Percentiles rank a stretch among this genome's conserved stretches.
These are phyloP conservation scores for Heterodera schachtii DNA, from an alignment of 1,140 invertebrate genomes.

Conservation along the genomic window DNA sequence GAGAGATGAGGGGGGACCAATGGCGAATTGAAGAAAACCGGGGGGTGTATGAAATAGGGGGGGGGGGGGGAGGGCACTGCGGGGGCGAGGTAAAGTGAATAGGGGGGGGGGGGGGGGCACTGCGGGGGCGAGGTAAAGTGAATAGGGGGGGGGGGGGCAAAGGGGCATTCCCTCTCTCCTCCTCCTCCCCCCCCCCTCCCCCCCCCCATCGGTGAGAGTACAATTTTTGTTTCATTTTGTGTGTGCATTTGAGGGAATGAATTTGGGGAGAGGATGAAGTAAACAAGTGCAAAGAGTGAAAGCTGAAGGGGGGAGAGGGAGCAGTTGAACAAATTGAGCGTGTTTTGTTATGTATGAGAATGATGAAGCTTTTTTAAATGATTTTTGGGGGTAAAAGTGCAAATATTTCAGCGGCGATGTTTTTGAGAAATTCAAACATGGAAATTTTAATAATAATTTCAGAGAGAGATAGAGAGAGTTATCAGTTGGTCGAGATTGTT, in stretches of 20 bases:
- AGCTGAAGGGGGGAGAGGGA: neutral
- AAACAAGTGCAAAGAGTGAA: conserved; percentile 9
- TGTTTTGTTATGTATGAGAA: neutral
- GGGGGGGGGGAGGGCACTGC: neutral
- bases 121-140: neutral
- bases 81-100: neutral
- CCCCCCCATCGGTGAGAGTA: neutral
- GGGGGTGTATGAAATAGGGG: conserved; percentile 4
- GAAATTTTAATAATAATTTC: too few species aligned
- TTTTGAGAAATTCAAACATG: too few species aligned
- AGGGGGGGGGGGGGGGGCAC: neutral
- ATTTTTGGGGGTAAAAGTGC: neutral
- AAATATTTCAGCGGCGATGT: too few species aligned
- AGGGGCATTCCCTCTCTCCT: too few species aligned
- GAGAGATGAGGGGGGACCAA: neutral
- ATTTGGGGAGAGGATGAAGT: neutral
- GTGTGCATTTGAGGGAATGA: too few species aligned
- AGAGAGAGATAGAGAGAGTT: too few species aligned
- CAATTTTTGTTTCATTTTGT: conserved; percentile 5
- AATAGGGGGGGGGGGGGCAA: neutral
- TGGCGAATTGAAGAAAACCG: neutral
- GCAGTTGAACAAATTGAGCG: neutral
- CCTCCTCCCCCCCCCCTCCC: too few species aligned
- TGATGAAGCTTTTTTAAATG: neutral
- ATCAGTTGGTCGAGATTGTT: too few species aligned